Conservation (phyloP, 2,797 vertebrate species). For the Acropternis orthonyx region DNA sequence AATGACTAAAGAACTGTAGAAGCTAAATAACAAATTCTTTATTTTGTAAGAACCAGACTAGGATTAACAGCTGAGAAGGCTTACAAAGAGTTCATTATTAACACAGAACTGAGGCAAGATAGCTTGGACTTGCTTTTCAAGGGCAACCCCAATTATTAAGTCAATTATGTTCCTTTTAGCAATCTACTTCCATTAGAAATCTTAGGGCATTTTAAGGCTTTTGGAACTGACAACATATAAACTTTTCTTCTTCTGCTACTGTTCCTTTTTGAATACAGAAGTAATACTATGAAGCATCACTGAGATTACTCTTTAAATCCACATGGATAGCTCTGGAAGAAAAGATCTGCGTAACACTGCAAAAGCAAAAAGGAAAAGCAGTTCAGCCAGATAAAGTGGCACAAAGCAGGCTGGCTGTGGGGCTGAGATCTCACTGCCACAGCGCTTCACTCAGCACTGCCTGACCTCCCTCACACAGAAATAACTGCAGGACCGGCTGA, state of each 20-base stretch:
- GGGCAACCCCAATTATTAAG: conserved; percentile 41
- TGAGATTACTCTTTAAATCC: not conserved
- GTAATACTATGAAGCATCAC: not conserved
- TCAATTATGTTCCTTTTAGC: not conserved
- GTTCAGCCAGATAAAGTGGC: not conserved
- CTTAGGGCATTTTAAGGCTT: not conserved
- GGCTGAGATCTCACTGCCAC: not conserved
- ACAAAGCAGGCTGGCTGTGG: not conserved
- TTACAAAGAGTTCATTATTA: conserved; percentile 46
- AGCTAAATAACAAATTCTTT: not conserved
- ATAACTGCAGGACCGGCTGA: not conserved
- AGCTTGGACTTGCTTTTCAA: conserved; percentile 11
- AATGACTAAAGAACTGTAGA: not conserved
- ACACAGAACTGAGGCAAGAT: not conserved
- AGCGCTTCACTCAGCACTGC: not conserved
- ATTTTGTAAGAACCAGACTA: not conserved
- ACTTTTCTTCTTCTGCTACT: not conserved
- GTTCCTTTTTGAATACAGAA: not conserved
- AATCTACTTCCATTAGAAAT: not conserved
- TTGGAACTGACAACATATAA: not conserved
- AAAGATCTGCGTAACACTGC: not conserved
- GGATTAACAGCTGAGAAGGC: conserved; percentile 19
- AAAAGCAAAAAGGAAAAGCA: not conserved
- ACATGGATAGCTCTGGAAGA: not conserved
- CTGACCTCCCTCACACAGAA: not conserved